These are phyloP conservation scores for Lasioglossum baleicum DNA, from an alignment of 1,140 invertebrate genomes.

Conservation along the genomic window DNA sequence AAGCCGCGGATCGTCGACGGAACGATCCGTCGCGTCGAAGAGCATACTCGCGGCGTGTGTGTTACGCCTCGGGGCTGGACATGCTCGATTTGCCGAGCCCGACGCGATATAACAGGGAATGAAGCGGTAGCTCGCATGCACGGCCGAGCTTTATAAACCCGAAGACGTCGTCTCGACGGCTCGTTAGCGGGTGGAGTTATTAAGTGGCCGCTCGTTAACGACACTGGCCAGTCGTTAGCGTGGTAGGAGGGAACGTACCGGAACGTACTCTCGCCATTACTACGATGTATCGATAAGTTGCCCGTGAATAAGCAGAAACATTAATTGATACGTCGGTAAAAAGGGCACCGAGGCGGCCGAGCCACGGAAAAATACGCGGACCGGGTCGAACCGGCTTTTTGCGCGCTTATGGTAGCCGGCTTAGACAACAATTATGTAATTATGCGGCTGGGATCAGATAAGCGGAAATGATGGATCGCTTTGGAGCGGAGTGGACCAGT, in stretches of 20 bases:
- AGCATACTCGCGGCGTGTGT: constrained; percentile 10
- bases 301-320: constrained; percentile 26
- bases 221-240: constrained; percentile 46
- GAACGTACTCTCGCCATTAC: constrained; percentile 45
- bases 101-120: constrained; percentile 12
- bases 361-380: neutral
- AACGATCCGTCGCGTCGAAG: constrained; percentile 22
- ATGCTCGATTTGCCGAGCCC: constrained; percentile 56
- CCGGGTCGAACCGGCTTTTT: too few species aligned
- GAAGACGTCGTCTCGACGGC: constrained; percentile 61
- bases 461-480: too few species aligned
- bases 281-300: constrained; percentile 48
- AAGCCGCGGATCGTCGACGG: constrained; percentile 26
- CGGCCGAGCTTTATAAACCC: constrained; percentile 50
- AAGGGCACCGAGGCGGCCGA: neutral
- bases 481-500: too few species aligned
- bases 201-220: constrained; percentile 60
- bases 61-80: constrained; percentile 16
- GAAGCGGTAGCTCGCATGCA: constrained; percentile 34
- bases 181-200: constrained; percentile 62
- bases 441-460: too few species aligned
- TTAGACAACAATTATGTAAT: too few species aligned
- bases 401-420: too few species aligned
- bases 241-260: constrained; percentile 17
- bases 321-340: constrained; percentile 31